These are phyloP conservation scores for Acridotheres tristis DNA, from an alignment of 2,797 vertebrate genomes.

Conservation along the genomic window DNA sequence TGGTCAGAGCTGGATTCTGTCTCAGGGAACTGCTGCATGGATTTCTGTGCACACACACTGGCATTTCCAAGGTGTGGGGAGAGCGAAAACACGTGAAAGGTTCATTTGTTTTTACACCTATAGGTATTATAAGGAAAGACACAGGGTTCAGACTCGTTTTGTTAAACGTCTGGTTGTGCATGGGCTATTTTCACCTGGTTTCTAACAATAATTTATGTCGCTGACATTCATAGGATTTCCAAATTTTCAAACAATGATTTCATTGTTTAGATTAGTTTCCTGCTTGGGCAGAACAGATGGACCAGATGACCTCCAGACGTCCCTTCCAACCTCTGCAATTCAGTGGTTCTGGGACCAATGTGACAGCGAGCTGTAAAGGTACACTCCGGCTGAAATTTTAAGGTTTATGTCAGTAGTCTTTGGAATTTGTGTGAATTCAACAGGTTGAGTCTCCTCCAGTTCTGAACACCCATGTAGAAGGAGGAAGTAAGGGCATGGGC, in stretches of 20 bases:
- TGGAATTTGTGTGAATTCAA: neutral
- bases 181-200: neutral
- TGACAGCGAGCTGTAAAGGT: neutral
- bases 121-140: neutral
- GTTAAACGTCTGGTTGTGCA: neutral
- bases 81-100: neutral
- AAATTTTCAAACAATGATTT: neutral
- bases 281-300: neutral
- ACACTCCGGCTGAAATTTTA: neutral
- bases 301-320: neutral
- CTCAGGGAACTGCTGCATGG: neutral
- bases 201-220: neutral
- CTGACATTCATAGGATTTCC: neutral
- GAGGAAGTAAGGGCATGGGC: neutral
- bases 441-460: neutral
- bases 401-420: neutral
- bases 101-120: neutral
- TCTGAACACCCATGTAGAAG: neutral
- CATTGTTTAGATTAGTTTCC: neutral
- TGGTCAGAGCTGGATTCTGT: neutral
- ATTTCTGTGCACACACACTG: neutral
- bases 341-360: neutral
- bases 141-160: neutral
- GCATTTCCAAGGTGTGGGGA: neutral
- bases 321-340: neutral